A percentile compares a stretch with the other conserved stretches of the same genome.
phyloP scores from a whole-genome alignment of 53 echinoderm and acorn worm genomes.

The Pentamera pediparva region DNA sequence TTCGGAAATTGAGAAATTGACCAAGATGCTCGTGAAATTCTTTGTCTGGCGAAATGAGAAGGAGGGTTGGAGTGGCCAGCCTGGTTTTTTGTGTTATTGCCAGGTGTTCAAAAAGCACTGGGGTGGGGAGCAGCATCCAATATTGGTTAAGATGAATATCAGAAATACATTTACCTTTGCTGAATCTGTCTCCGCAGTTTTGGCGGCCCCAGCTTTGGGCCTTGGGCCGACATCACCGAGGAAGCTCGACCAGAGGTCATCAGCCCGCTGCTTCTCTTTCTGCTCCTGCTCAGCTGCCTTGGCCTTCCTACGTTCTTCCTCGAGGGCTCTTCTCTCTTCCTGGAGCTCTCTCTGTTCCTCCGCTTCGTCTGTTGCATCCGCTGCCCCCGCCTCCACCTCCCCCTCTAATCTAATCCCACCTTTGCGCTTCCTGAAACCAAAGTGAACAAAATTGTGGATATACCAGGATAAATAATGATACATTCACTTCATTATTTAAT shows the following conservation, averaged over 20 bases:
- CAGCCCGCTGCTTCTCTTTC: conserved; percentile 67
- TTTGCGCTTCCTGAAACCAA: conserved; percentile 42
- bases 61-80: no score
- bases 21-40: no score
- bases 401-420: conserved; percentile 55
- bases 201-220: conserved; percentile 43
- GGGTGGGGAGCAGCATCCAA: not conserved
- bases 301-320: conserved; percentile 42
- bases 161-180: not conserved
- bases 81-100: no score
- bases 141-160: not conserved
- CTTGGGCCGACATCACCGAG: conserved; percentile 76
- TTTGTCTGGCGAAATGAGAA: no score
- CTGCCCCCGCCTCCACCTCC: conserved; percentile 13
- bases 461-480: not conserved
- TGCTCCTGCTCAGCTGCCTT: conserved; percentile 60
- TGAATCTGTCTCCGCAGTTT: not conserved
- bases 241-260: conserved; percentile 90
- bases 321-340: conserved; percentile 12
- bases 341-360: conserved; percentile 17
- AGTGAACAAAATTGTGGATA: no score
- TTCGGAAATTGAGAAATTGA: no score
- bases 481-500: not conserved
- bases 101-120: no score
- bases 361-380: conserved; percentile 20